A percentile compares a stretch with the other conserved stretches of the same genome.
Conservation (phyloP, 2,113 vertebrate genomes). For the Felis chaus region DNA sequence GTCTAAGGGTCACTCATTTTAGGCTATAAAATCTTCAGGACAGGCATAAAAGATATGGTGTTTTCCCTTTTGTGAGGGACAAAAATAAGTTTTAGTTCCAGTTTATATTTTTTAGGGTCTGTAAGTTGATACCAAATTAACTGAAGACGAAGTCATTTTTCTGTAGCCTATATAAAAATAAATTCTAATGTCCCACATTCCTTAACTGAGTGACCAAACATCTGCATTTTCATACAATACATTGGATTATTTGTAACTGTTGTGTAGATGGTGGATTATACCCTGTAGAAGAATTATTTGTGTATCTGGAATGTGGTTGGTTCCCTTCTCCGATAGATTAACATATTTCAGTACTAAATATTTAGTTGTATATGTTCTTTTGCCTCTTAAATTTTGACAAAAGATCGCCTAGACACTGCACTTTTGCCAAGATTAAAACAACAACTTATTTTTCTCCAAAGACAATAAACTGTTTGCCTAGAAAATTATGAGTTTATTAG, state of each 20-base stretch:
- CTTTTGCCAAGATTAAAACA: conserved; percentile 2
- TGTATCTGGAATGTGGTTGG: neutral
- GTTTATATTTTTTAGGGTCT: neutral
- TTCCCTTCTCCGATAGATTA: neutral
- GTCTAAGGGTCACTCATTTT: neutral
- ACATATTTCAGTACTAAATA: neutral
- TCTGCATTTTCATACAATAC: neutral
- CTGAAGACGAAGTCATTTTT: neutral
- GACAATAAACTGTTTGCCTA: conserved; percentile 1
- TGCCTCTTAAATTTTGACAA: neutral
- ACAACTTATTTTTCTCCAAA: neutral
- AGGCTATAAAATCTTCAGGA: neutral
- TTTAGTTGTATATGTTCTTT: neutral
- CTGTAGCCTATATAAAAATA: neutral
- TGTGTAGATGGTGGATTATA: neutral
- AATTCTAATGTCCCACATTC: neutral
- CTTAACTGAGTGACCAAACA: neutral
- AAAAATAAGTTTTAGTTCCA: neutral
- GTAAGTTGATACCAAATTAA: neutral
- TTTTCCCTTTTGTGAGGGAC: neutral
- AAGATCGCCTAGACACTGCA: neutral
- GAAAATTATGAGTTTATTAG: neutral
- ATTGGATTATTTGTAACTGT: neutral
- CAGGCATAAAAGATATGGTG: neutral
- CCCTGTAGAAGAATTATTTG: neutral